Conservation (phyloP, 2,797 vertebrate species). For the Centroberyx gerrardi region DNA sequence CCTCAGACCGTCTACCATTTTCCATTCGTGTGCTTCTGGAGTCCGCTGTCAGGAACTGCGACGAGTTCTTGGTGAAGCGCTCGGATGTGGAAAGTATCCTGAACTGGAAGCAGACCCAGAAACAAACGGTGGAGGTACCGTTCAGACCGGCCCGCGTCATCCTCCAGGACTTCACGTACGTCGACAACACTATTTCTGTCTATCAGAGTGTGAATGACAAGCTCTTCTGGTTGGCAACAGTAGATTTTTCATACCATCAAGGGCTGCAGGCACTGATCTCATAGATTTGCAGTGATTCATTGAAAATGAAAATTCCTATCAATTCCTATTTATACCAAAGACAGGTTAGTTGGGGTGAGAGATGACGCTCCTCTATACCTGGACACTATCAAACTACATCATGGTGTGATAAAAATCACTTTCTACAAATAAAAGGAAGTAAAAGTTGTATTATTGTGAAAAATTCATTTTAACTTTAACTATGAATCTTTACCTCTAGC, state of each 20-base stretch:
- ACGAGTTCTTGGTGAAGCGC: constrained; percentile 94
- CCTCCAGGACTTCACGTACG: constrained; percentile 97
- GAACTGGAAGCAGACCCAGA: constrained; percentile 92
- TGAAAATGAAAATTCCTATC: too few species aligned
- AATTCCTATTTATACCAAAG: too few species aligned
- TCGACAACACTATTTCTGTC: neutral
- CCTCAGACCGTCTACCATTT: constrained; percentile 90
- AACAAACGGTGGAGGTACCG: constrained; percentile 93
- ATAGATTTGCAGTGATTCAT: too few species aligned
- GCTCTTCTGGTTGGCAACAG: neutral
- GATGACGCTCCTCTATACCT: too few species aligned
- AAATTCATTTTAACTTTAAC: too few species aligned
- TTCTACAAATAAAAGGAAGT: too few species aligned
- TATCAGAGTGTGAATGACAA: neutral
- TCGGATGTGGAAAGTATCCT: constrained; percentile 95
- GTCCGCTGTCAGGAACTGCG: constrained; percentile 95
- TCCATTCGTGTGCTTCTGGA: constrained; percentile 96
- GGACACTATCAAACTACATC: too few species aligned
- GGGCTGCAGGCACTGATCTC: too few species aligned
- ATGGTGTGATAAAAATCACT: too few species aligned
- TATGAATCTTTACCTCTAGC: too few species aligned
- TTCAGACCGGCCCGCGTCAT: constrained; percentile 97
- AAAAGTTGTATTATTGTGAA: too few species aligned
- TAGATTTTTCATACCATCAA: neutral
- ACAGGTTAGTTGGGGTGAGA: too few species aligned